phyloP scores from a whole-genome alignment of 2,113 vertebrate species.

The Pterocles orientalis region DNA sequence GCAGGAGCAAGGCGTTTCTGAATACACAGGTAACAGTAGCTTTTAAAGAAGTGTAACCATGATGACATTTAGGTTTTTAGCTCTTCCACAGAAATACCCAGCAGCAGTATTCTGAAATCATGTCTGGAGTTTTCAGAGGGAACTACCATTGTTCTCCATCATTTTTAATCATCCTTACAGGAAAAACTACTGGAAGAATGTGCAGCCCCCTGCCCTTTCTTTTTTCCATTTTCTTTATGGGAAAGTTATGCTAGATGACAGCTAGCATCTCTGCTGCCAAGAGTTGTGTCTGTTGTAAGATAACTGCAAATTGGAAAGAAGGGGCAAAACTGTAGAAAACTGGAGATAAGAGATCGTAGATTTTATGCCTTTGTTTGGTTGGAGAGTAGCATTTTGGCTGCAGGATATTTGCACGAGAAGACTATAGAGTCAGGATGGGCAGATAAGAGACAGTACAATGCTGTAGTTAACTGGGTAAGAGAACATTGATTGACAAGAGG shows the following conservation, averaged over 20 bases:
- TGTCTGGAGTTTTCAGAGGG: background rate
- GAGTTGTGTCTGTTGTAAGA: background rate
- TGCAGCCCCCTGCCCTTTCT: accelerated
- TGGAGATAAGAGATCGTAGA: background rate
- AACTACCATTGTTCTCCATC: background rate
- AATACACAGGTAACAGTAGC: background rate
- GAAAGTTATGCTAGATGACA: background rate
- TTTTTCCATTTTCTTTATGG: background rate
- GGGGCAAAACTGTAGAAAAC: background rate
- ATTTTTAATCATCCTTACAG: background rate
- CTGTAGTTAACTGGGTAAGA: background rate
- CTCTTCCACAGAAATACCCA: background rate
- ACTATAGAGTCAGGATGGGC: background rate
- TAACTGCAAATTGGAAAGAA: background rate
- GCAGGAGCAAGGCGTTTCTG: background rate
- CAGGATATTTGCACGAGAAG: background rate
- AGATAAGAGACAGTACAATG: background rate
- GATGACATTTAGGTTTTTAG: background rate
- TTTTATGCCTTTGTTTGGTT: background rate
- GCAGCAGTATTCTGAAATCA: background rate
- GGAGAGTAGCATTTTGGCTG: background rate
- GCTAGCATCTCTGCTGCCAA: background rate
- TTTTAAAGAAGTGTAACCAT: background rate
- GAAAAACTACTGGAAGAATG: background rate
- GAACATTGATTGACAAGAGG: background rate